Percentiles rank a stretch among this genome's conserved stretches.
Conservation (phyloP, 53 echinoderm and acorn worm genomes). For the Paracentrotus lividus region DNA sequence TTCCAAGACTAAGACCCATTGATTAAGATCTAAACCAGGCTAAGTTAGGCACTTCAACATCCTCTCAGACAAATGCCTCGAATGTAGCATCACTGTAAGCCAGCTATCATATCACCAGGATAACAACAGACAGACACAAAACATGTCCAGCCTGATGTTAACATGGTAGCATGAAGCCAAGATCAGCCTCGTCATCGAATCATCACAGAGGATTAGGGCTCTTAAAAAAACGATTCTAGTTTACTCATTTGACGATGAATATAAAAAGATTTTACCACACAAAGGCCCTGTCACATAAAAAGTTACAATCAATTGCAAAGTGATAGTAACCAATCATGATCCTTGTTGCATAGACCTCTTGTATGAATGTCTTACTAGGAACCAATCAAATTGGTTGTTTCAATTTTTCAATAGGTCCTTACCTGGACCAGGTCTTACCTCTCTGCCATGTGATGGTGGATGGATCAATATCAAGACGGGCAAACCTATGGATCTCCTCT, state of each 20-base stretch:
- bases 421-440: conserved; percentile 68
- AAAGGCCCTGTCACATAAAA: not conserved
- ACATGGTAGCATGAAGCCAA: conserved; percentile 38
- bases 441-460: conserved; percentile 98
- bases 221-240: too few species aligned
- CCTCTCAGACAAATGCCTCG: conserved; percentile 73
- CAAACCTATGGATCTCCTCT: conserved; percentile 90
- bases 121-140: conserved; percentile 29
- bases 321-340: too few species aligned
- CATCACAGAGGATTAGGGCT: conserved; percentile 62
- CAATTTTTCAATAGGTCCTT: too few species aligned
- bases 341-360: too few species aligned
- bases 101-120: conserved; percentile 11
- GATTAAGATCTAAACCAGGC: not conserved
- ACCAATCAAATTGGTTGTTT: too few species aligned
- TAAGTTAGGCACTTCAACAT: not conserved
- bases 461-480: conserved; percentile 94
- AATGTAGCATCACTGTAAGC: conserved; percentile 53
- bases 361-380: too few species aligned
- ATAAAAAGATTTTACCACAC: too few species aligned
- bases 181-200: conserved; percentile 70
- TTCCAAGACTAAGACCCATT: not conserved
- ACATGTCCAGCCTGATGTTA: not conserved
- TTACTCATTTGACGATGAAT: too few species aligned
- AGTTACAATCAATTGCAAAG: too few species aligned